These are phyloP conservation scores for Dryas iulia DNA, from an alignment of 1,140 invertebrate genomes.

Conservation along the genomic window DNA sequence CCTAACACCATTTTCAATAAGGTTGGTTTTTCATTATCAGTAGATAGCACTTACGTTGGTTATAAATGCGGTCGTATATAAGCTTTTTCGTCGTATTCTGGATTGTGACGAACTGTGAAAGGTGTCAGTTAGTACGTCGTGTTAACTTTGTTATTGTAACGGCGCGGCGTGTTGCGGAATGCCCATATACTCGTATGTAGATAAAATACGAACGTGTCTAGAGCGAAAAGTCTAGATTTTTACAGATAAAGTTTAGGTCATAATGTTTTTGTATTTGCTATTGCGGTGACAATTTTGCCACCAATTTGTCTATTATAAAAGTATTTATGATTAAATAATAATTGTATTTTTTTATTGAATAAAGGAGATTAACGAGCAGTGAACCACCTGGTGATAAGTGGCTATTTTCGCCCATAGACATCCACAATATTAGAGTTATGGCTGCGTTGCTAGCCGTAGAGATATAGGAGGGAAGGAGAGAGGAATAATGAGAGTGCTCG, in stretches of 20 bases:
- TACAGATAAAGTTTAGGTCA: not conserved
- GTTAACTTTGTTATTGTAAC: slow-evolving; percentile 14
- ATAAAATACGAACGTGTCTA: not conserved
- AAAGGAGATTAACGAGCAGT: too few relatives aligned
- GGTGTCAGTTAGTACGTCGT: slow-evolving; percentile 10
- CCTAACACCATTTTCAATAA: not conserved
- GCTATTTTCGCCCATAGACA: too few relatives aligned
- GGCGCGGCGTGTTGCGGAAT: not conserved
- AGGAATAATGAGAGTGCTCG: too few relatives aligned
- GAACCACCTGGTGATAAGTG: too few relatives aligned
- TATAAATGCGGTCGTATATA: not conserved
- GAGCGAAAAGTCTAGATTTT: not conserved
- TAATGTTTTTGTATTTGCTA: too few relatives aligned
- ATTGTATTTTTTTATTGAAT: too few relatives aligned
- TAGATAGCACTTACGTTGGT: not conserved
- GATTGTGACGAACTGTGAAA: slow-evolving; percentile 16
- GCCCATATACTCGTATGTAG: not conserved
- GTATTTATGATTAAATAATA: too few relatives aligned
- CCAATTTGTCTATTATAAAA: too few relatives aligned
- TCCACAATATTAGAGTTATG: too few relatives aligned
- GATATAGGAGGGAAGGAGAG: too few relatives aligned
- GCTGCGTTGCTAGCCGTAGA: too few relatives aligned
- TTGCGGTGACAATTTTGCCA: too few relatives aligned
- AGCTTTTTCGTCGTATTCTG: slow-evolving; percentile 10
- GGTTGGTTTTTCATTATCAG: not conserved